These are phyloP conservation scores for Nemotelus pantherinus DNA, from an alignment of 2,888 invertebrate genomes.

Conservation along the genomic window DNA sequence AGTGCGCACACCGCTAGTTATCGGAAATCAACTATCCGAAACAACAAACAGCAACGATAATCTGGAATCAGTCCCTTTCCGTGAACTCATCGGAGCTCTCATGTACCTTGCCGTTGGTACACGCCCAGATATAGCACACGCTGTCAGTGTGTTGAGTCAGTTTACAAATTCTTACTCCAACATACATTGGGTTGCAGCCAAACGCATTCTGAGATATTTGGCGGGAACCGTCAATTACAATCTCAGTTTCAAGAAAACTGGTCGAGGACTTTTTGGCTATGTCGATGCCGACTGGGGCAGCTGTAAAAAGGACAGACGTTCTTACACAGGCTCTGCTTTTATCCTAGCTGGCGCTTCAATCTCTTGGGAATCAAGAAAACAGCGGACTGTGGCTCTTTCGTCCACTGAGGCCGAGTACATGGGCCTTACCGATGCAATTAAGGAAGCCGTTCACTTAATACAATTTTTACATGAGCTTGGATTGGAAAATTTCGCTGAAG, in stretches of 20 bases:
- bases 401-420: conserved; percentile 2
- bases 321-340: conserved; percentile 32
- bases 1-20: too few relatives aligned
- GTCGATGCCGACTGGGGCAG: conserved; percentile 44
- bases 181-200: conserved; percentile 6
- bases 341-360: neutral
- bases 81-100: conserved; percentile 29
- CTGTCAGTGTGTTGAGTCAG: conserved; percentile 7
- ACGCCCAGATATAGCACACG: conserved; percentile 14
- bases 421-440: conserved; percentile 11
- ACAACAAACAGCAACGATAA: neutral
- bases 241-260: neutral
- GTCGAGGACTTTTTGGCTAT: neutral
- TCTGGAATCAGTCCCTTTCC: neutral
- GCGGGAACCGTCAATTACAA: neutral
- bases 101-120: conserved; percentile 23
- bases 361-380: neutral
- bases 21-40: neutral
- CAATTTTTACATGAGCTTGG: too few relatives aligned
- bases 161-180: neutral
- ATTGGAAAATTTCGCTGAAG: conserved; percentile 2
- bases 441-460: conserved; percentile 18
- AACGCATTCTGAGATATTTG: conserved; percentile 14
- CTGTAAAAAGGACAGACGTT: conserved; percentile 42
- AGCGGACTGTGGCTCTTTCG: neutral